Evolutionary conservation across 2,888 invertebrate species (phyloP), one percentile per base, ranked within the genome.

Genomic region (Petrophora chlorosata): DNA sequence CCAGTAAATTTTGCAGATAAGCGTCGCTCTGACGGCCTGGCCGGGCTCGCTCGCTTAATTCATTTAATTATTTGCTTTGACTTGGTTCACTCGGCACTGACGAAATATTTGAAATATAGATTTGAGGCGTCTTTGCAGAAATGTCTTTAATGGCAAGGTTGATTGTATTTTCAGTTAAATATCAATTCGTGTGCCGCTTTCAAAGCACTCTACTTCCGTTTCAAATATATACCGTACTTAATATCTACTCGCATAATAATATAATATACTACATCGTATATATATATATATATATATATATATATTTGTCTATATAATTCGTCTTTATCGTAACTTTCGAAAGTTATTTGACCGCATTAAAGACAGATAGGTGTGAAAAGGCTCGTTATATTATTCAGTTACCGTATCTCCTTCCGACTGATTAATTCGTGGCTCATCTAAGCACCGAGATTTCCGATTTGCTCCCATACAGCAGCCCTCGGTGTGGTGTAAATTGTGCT

Each of bases 1-100:
- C 79, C 82, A 85, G 82, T 87, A 86, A 85, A 87, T 88, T 86
- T 81, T 73, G 70, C 73, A 82, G 87, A 88, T 87, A 87, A 87
- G 83, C 84, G 65, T 70, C 66, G 70, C 77, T 72, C 77, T 74
- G 81, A 81, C 82, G 76, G 68, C 75, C 74, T 77, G 79, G 77
- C 76, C 77, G 75, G 69, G 73, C 74, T 73, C 71, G 65, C 75
- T 70, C 75, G 73, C 73, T 84, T 82, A 83, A 83, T 85, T 82
- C 79, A 85, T 85, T 85, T 79, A 81, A 73, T 79, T 79, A 81
- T 83, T 86, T 84, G 79, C 80, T 80, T 79, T 79, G 75, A 80
- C 74, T 79, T 69, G 44, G 36, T 46, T 67, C 74, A 71, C 70
- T 73, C 63, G 56, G 56, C 58, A 66, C 72, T 76, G 75, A 74